Evolutionary conservation across 2,113 vertebrate genomes (phyloP), one percentile per base, ranked within the genome.

Genomic region (Nematolebias whitei): DNA sequence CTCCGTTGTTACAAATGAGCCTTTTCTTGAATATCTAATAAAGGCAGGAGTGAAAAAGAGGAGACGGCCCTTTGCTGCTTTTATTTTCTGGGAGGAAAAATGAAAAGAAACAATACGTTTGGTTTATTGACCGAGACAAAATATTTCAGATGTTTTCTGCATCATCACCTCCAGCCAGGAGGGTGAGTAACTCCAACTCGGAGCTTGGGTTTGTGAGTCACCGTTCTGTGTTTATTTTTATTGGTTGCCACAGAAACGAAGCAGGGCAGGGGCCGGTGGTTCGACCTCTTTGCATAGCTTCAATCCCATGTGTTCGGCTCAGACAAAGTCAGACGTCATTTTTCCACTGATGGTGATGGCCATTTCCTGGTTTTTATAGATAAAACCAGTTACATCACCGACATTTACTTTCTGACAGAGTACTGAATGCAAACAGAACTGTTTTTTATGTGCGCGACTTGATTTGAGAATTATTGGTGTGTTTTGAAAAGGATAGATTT

Each of bases 161-260:
- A 56, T 48, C 51, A 60, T 74, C 58, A 26, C 29, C 63, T 63
- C 57, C 32, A 39, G 63, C 20, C 55, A 49, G 22, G 38, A 51
- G 45, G 50, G 54, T 59, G 77, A 85, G 52, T 50, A 74, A 70
- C 54, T 64, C 12, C 10, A 55, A 47, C 61, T 56, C 52, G 2
- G 61, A 63, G 62, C 63, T 76, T 40, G 60, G 64, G 71, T 22
- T 55, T 19, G 48, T 84, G 83, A 88, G 76, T 89, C 84, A 85
- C 38, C 64, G 77, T 64, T 65, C 35, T 56, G 55, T 68, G 79
- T 89, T 88, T 90, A 83, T 90, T 90, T 90, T 76, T 81, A 73
- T 83, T 71, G 85, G 90, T 92, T 87, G 88, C 79, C 88, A 91
- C 85, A 90, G 86, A 89, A 91, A 91, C 90, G 90, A 87, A 85